A percentile compares a stretch with the other conserved stretches of the same genome.
These are phyloP conservation scores for Drosophila meridionalis DNA, from an alignment of 2,888 invertebrate species.

Conservation along the genomic window DNA sequence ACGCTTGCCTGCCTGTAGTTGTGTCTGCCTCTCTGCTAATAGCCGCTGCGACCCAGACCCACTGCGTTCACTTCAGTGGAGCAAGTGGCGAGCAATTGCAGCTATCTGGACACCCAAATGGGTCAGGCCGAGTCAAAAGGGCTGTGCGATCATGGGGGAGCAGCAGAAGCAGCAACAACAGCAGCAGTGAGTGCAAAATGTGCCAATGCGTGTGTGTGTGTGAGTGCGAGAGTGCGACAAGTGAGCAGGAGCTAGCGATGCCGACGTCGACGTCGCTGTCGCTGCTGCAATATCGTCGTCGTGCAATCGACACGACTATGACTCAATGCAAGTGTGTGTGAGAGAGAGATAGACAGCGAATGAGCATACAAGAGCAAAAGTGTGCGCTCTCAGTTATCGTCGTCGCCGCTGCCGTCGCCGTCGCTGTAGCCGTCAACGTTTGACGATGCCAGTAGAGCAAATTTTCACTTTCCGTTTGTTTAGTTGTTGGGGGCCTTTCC, in stretches of 20 bases:
- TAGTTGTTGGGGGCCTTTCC: constrained; percentile 78
- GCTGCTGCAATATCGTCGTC: constrained; percentile 54
- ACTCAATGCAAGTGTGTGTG: constrained; percentile 74
- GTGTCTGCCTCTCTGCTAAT: constrained; percentile 41
- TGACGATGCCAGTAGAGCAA: constrained; percentile 76
- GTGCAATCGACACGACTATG: constrained; percentile 78
- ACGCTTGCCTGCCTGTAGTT: neutral
- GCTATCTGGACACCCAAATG: constrained; percentile 62
- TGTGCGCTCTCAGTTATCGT: constrained; percentile 33
- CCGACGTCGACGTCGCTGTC: constrained; percentile 31
- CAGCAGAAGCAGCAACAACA: constrained; percentile 16
- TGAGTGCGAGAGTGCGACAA: constrained; percentile 31
- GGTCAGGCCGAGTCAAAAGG: constrained; percentile 67
- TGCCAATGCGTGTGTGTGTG: constrained; percentile 9
- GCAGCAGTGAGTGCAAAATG: constrained; percentile 15
- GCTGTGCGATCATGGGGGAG: constrained; percentile 57
- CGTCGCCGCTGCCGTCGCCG: constrained; percentile 3
- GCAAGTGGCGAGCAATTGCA: constrained; percentile 61
- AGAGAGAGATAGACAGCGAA: constrained; percentile 25
- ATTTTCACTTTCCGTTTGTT: constrained; percentile 85
- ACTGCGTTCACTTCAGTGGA: constrained; percentile 66
- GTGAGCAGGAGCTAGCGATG: constrained; percentile 40
- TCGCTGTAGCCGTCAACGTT: constrained; percentile 22
- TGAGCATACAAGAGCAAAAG: constrained; percentile 30
- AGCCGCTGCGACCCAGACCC: constrained; percentile 72